Conservation (phyloP, 2,888 invertebrate species). For the Sialis fuliginosa region DNA sequence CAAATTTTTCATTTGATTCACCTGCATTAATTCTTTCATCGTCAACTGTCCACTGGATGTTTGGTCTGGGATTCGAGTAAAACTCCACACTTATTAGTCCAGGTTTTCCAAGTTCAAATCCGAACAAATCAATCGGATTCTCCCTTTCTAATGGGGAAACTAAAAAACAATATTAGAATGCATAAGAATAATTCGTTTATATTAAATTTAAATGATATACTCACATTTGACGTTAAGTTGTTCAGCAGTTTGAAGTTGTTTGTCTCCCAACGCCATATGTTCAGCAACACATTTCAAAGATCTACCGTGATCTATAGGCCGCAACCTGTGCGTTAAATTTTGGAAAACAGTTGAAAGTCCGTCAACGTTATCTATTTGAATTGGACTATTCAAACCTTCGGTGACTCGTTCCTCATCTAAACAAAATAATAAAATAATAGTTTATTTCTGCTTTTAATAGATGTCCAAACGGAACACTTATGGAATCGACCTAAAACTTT, state of each 20-base stretch:
- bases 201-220: not conserved
- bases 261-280: slow-evolving; percentile 37
- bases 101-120: slow-evolving; percentile 51
- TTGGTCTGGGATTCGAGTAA: slow-evolving; percentile 51
- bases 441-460: no score
- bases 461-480: no score
- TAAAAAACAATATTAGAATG: no score
- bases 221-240: slow-evolving; percentile 41
- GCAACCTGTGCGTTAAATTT: slow-evolving; percentile 41
- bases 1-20: slow-evolving; percentile 29
- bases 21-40: slow-evolving; percentile 35
- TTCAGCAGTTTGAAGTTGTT: slow-evolving; percentile 17
- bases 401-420: slow-evolving; percentile 43
- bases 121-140: slow-evolving; percentile 47
- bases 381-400: slow-evolving; percentile 35
- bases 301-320: slow-evolving; percentile 46
- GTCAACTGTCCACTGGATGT: slow-evolving; percentile 48
- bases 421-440: slow-evolving; percentile 11
- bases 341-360: slow-evolving; percentile 45
- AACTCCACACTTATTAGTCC: slow-evolving; percentile 57
- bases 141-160: slow-evolving; percentile 45
- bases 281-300: slow-evolving; percentile 45
- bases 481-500: no score
- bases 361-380: slow-evolving; percentile 29
- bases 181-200: no score